These are phyloP conservation scores for Hyperoplus lanceolatus DNA, from an alignment of 2,797 vertebrate genomes.

Conservation along the genomic window DNA sequence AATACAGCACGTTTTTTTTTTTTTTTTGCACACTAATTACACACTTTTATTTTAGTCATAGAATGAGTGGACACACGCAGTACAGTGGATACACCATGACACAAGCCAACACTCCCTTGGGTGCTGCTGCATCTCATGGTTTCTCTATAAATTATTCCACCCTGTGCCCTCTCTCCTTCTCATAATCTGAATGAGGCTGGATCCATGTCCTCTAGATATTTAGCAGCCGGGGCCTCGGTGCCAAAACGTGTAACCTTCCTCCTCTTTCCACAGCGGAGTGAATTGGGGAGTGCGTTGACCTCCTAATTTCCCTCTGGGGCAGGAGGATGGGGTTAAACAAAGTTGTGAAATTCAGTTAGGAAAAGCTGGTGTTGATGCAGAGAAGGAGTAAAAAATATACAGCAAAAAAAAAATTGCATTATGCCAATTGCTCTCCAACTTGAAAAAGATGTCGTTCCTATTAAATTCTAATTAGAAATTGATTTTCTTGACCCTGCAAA, in stretches of 20 bases:
- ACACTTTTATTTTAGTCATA: slow-evolving; percentile 52
- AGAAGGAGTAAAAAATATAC: not conserved
- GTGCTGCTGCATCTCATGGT: slow-evolving; percentile 61
- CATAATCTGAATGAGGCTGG: slow-evolving; percentile 69
- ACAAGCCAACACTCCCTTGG: slow-evolving; percentile 50
- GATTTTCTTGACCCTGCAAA: slow-evolving; percentile 62
- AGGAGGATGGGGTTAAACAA: slow-evolving; percentile 49
- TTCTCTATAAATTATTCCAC: slow-evolving; percentile 75
- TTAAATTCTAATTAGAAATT: slow-evolving; percentile 65
- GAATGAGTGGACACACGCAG: slow-evolving; percentile 49
- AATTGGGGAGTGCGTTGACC: slow-evolving; percentile 57
- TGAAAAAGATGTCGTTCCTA: slow-evolving; percentile 43
- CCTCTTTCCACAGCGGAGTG: slow-evolving; percentile 57
- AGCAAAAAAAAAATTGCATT: not conserved
- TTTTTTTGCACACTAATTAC: slow-evolving; percentile 55
- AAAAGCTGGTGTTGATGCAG: slow-evolving; percentile 17
- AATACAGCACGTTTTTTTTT: slow-evolving; percentile 43
- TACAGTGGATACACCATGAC: slow-evolving; percentile 41
- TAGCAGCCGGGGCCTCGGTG: slow-evolving; percentile 62
- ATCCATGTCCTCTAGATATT: slow-evolving; percentile 79
- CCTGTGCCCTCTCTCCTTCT: slow-evolving; percentile 65
- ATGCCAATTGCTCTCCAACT: slow-evolving; percentile 14
- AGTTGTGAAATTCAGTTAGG: slow-evolving; percentile 62
- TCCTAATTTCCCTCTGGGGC: slow-evolving; percentile 45
- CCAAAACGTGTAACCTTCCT: slow-evolving; percentile 74